Base-by-base conservation (phyloP, 53 echinoderm and acorn worm species). In the Patiria pectinifera region DNA sequence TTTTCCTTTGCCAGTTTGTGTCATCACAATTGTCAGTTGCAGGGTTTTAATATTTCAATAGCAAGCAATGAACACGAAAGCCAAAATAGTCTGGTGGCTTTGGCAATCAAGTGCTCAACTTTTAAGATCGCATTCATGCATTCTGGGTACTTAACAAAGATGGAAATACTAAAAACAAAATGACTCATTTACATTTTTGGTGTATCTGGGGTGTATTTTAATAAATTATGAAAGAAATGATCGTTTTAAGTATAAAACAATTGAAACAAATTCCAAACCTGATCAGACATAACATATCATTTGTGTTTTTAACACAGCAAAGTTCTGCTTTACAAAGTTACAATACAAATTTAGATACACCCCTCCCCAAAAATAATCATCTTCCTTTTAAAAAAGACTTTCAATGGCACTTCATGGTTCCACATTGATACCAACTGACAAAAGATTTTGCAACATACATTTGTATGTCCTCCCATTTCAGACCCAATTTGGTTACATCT, bases 341-440 rank as follows among this genome's bases (percentile, higher is more conserved):
- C 74, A 74, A 69, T 6, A 74, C 24, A 74, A 22, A 74, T 74
- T 4, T 16, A 19, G 70, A 10, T 74, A 18, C 15, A 16, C 74
- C 74, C 13, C 13, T 5, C 11, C 24, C 74, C 22, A 4, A 9
- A 74, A 74, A 21, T 24, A 22, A 23, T 23, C 4, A 66, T 74
- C 24, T 23, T 74, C 11, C 74, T 74, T 74, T 74, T 74, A 74
- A 74, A n/a, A 74, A 74, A 74, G 74, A 24, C 15, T 23, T 74
- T 74, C 24, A 74, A 74, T 74, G 74, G 74, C 74, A 74, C 74
- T 74, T 74, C 4, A 4, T 74, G 74, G 74, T 74, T 74, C 24
- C 6, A 23, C 11, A 23, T 74, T 74, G n/a, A n/a, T n/a, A 23
- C n/a, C 22, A 9, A 74, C 24, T 74, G 19, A 74, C 24, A 9